These are phyloP conservation scores for Adela reaumurella DNA, from an alignment of 2,888 invertebrate genomes.

Conservation along the genomic window DNA sequence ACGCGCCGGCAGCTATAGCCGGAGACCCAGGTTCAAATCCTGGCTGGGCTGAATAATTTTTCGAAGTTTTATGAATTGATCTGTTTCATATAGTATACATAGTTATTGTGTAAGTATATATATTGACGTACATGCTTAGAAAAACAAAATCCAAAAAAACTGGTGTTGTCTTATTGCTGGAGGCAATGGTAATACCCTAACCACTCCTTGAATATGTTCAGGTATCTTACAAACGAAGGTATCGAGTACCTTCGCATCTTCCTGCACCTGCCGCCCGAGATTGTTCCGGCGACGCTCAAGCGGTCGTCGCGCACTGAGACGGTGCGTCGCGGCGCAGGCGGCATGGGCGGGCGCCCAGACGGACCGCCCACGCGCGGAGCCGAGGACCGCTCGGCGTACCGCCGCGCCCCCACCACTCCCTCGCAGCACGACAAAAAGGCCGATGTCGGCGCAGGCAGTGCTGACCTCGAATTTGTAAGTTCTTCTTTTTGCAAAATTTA, in stretches of 20 bases:
- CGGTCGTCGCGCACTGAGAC: slow-evolving; percentile 84
- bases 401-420: slow-evolving; percentile 66
- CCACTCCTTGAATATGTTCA: slow-evolving; percentile 23
- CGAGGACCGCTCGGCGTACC: slow-evolving; percentile 81
- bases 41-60: no score
- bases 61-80: no score
- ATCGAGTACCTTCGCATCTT: slow-evolving; percentile 94
- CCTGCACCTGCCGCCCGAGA: slow-evolving; percentile 96
- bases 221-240: slow-evolving; percentile 96
- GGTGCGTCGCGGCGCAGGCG: slow-evolving; percentile 68
- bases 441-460: slow-evolving; percentile 94
- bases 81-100: no score
- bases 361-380: slow-evolving; percentile 69
- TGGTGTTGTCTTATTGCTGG: no score
- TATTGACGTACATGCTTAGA: no score
- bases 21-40: no score
- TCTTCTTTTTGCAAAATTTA: slow-evolving; percentile 3
- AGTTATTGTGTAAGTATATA: no score
- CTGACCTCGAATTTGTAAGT: slow-evolving; percentile 83
- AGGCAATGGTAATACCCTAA: no score
- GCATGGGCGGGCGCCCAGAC: slow-evolving; percentile 64
- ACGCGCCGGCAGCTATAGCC: no score
- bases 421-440: slow-evolving; percentile 86
- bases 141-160: no score
- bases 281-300: slow-evolving; percentile 96